A percentile compares a stretch with the other conserved stretches of the same genome.
Conservation (phyloP, 2,888 invertebrate species). For the Alloscopus bannaensis region DNA sequence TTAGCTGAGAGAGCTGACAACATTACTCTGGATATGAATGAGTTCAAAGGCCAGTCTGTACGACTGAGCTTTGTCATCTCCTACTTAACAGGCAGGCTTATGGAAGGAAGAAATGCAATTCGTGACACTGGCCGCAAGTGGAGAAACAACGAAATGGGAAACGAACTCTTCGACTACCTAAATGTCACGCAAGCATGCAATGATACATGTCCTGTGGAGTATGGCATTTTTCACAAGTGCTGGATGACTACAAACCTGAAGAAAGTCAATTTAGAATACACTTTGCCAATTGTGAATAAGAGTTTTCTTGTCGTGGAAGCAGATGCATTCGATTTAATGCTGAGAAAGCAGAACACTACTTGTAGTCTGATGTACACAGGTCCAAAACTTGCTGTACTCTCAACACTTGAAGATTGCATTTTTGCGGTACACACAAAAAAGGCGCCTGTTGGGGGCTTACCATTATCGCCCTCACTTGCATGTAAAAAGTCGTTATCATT, state of each 20-base stretch:
- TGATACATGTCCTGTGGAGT: slow-evolving; percentile 42
- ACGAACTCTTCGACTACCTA: slow-evolving; percentile 48
- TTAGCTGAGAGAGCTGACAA: background rate
- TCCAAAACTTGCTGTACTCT: slow-evolving; percentile 35
- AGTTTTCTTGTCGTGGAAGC: slow-evolving; percentile 47
- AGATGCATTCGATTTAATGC: slow-evolving; percentile 49
- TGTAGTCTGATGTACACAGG: slow-evolving; percentile 53
- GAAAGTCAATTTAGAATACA: slow-evolving; percentile 43
- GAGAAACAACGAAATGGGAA: slow-evolving; percentile 39
- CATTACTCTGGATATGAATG: slow-evolving; percentile 8
- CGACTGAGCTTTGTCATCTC: slow-evolving; percentile 28
- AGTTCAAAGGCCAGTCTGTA: slow-evolving; percentile 1
- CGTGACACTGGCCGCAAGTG: slow-evolving; percentile 31
- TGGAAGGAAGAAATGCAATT: slow-evolving; percentile 27
- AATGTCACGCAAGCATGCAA: slow-evolving; percentile 57
- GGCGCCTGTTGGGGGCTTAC: slow-evolving; percentile 28
- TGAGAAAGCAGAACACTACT: slow-evolving; percentile 22
- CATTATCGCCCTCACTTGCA: slow-evolving; percentile 9
- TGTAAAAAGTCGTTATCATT: slow-evolving; percentile 27
- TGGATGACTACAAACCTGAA: background rate
- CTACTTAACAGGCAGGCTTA: slow-evolving; percentile 30
- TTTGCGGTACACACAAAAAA: slow-evolving; percentile 33
- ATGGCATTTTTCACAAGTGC: slow-evolving; percentile 54
- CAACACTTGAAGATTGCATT: slow-evolving; percentile 54
- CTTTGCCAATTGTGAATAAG: slow-evolving; percentile 36